Evolutionary conservation across 2,113 vertebrate genomes (phyloP).

Genomic region (Peromyscus californicus): DNA sequence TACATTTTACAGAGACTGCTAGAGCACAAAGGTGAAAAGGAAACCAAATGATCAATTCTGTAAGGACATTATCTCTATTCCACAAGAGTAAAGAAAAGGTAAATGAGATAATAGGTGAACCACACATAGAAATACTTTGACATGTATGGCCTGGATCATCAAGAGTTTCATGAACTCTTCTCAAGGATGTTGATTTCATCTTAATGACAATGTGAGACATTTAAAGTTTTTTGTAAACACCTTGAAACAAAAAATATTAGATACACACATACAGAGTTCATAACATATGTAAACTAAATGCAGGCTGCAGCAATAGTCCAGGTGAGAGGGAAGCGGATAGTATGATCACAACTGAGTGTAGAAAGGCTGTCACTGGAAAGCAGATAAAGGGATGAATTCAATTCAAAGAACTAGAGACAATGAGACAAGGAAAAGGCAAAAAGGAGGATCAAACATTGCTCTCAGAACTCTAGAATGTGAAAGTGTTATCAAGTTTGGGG

Average conservation of each 20-base stretch:
- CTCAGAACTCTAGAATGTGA: background rate
- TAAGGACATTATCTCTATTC: background rate
- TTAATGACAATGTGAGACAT: background rate
- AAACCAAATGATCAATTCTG: background rate
- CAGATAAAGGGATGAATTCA: background rate
- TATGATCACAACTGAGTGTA: background rate
- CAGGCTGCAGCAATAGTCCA: background rate
- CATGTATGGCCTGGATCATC: background rate
- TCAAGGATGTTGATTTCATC: background rate
- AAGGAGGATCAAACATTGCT: background rate
- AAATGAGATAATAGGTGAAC: background rate
- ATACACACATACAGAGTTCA: background rate
- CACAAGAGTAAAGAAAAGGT: background rate
- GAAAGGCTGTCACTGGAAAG: background rate
- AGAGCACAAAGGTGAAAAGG: background rate
- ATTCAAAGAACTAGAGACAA: background rate
- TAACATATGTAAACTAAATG: background rate
- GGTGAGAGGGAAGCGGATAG: background rate
- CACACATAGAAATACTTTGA: background rate
- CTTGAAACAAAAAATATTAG: background rate
- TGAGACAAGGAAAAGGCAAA: background rate
- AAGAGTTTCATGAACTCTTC: background rate
- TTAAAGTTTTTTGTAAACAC: background rate
- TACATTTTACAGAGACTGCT: background rate
- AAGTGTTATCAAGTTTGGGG: background rate